Conservation (phyloP, 2,888 invertebrate species). For the Caenorhabditis wallacei region DNA sequence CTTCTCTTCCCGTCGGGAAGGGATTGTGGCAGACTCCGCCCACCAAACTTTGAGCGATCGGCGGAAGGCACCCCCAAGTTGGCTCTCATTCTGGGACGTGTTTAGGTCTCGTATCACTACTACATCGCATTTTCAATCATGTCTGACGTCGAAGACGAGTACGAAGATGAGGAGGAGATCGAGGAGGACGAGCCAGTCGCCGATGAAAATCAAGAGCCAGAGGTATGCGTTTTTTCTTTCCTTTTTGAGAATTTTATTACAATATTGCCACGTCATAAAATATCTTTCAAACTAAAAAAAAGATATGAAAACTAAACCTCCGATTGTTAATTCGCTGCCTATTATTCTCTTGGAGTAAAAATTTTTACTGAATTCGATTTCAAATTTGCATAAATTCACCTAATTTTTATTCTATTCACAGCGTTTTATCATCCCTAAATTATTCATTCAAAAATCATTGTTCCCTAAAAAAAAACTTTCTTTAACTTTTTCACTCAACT, state of each 20-base stretch:
- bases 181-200: constrained; percentile 77
- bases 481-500: too few species aligned
- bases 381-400: too few species aligned
- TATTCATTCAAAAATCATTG: too few species aligned
- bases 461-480: too few species aligned
- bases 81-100: constrained; percentile 64
- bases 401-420: too few species aligned
- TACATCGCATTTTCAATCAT: constrained; percentile 68
- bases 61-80: constrained; percentile 51
- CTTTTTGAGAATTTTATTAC: not conserved
- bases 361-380: too few species aligned
- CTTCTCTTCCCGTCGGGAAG: constrained; percentile 19
- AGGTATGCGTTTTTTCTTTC: constrained; percentile 43
- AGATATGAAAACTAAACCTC: too few species aligned
- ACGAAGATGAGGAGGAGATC: constrained; percentile 77
- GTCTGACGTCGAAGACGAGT: constrained; percentile 82
- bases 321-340: too few species aligned
- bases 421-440: too few species aligned
- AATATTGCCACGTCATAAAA: too few species aligned
- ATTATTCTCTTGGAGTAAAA: too few species aligned
- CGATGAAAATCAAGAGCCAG: constrained; percentile 67
- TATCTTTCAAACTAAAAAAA: too few species aligned
- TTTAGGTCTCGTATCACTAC: constrained; percentile 64
- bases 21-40: constrained; percentile 62
- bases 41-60: constrained; percentile 60